A percentile compares a stretch with the other conserved stretches of the same genome.
These are phyloP conservation scores for Cerastis rubricosa DNA, from an alignment of 2,888 invertebrate genomes.

Conservation along the genomic window DNA sequence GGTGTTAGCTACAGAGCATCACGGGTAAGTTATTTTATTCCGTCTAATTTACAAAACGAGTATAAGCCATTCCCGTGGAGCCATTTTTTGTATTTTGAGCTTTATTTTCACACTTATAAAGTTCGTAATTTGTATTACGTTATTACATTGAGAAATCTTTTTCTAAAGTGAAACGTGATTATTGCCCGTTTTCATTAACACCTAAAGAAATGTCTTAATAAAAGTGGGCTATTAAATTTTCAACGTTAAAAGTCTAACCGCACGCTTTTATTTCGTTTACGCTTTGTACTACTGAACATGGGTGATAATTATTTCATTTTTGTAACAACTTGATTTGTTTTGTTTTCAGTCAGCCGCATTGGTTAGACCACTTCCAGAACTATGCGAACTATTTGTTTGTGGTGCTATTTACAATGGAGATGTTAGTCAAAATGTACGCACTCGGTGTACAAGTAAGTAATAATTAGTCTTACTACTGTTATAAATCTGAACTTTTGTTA, in stretches of 20 bases:
- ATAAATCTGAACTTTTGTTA: neutral
- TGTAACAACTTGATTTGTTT: neutral
- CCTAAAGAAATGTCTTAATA: neutral
- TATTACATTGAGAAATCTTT: neutral
- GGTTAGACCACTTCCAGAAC: conserved; percentile 99
- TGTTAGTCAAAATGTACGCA: conserved; percentile 99
- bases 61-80: neutral
- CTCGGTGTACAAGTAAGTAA: conserved; percentile 97
- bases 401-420: conserved; percentile 99
- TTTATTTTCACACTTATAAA: neutral
- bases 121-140: neutral
- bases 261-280: neutral
- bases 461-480: conserved; percentile 12
- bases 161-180: neutral
- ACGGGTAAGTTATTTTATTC: conserved; percentile 84
- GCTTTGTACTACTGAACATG: neutral
- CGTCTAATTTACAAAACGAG: neutral
- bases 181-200: neutral
- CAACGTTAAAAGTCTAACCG: neutral
- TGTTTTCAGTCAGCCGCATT: conserved; percentile 93
- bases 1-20: conserved; percentile 99
- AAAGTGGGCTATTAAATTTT: neutral
- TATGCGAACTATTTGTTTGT: conserved; percentile 99
- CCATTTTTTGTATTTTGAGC: neutral
- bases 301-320: neutral